These are phyloP conservation scores for Thalpophila matura DNA, from an alignment of 2,888 invertebrate species.

Conservation along the genomic window DNA sequence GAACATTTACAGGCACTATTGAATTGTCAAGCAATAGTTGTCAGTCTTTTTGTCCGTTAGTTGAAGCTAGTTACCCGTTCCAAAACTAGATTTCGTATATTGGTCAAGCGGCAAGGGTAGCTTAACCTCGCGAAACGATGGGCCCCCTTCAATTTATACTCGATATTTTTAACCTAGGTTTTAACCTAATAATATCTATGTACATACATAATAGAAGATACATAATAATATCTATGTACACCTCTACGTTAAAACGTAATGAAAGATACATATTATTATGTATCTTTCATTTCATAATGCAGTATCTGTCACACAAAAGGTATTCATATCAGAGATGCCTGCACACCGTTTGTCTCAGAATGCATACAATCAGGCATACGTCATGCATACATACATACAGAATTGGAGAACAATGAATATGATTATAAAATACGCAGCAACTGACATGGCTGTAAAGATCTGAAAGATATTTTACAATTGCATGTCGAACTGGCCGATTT, in stretches of 20 bases:
- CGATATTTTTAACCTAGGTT: too few relatives aligned
- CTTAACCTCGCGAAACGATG: too few relatives aligned
- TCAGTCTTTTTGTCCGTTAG: too few relatives aligned
- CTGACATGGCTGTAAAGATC: neutral
- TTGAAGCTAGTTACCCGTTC: too few relatives aligned
- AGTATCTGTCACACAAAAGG: neutral
- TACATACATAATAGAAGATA: neutral
- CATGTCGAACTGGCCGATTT: too few relatives aligned
- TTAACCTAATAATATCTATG: too few relatives aligned
- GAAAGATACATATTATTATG: neutral
- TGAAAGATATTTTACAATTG: neutral
- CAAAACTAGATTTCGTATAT: too few relatives aligned
- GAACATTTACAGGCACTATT: too few relatives aligned
- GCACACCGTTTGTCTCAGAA: neutral
- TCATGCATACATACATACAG: conserved; percentile 1
- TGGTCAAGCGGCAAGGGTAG: too few relatives aligned
- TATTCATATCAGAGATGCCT: conserved; percentile 10
- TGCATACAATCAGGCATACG: neutral
- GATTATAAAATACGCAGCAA: neutral
- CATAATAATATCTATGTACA: too few relatives aligned
- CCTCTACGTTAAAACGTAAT: neutral
- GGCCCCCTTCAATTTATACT: too few relatives aligned
- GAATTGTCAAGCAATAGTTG: too few relatives aligned
- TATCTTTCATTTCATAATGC: conserved; percentile 3
- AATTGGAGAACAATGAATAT: neutral